Base-by-base conservation (phyloP, 1,140 invertebrate species). In the Anastrepha obliqua region DNA sequence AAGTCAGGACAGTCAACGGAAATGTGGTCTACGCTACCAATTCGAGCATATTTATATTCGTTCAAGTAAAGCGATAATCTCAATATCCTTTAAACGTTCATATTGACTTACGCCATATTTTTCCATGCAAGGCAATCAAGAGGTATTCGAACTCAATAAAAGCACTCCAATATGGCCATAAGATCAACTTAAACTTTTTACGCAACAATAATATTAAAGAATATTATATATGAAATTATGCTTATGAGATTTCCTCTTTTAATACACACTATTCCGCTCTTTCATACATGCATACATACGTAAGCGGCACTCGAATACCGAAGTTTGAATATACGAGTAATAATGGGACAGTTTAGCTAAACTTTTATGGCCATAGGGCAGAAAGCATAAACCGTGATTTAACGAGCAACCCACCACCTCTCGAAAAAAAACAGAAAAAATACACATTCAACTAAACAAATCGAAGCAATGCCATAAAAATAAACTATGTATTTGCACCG, bases 271-370 rank as follows among this genome's bases (percentile, higher is more conserved):
- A 4, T 4, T 3, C 5, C 67, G 44, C 67, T 17, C 42, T 2
- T 5, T 3, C 0, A 42, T n/a, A 70, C 9, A 39, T 39, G 1
- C 17, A 70, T 20, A 39, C 6, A 47, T 5, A 44, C 70, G 5
- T 20, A 55, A 58, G 15, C 47, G n/a, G 9, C 47, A 29, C 42
- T 15, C 39, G 11, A 20, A 81, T 20, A 55, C 74, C 51, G 15
- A 55, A 81, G 15, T 81, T 81, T 13, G 74, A 29, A 29, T 29
- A 29, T 29, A 29, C 29, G 29, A 29, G 15, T 55, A n/a, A 81
- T 81, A 81, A 81, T 81, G 74, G 17, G 74, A 81, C 74, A 55
- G 74, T 81, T 81, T 81, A 81, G 74, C 74, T 47, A 81, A 67
- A 74, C 20, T 81, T 81, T 81, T 81, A 81, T 55, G 74, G 47